Percentiles rank a stretch among this genome's conserved stretches.
Conservation (phyloP, 2,113 vertebrate species). For the Proterorhinus semilunaris region DNA sequence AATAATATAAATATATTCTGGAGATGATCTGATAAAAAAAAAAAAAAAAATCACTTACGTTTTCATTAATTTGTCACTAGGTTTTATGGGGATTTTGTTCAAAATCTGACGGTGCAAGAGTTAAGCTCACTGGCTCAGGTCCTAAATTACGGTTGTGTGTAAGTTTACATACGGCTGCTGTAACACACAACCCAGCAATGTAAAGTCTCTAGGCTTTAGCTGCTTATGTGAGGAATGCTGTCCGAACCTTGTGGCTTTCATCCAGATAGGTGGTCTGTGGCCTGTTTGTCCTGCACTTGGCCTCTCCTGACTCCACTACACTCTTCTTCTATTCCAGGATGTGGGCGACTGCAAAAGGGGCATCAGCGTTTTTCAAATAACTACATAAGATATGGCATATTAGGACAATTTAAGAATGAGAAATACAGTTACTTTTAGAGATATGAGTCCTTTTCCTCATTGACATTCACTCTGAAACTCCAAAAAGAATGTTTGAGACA, state of each 20-base stretch:
- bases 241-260: conserved; percentile 55
- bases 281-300: conserved; percentile 51
- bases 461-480: too few species aligned
- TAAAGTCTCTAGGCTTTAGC: conserved; percentile 9
- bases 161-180: conserved; percentile 7
- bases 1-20: neutral
- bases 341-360: conserved; percentile 50
- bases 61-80: neutral
- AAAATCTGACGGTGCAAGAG: neutral
- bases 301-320: conserved; percentile 32
- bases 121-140: neutral
- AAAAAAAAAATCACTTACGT: neutral
- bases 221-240: conserved; percentile 25
- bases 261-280: conserved; percentile 66
- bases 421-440: neutral
- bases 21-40: neutral
- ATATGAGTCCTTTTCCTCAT: neutral
- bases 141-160: neutral
- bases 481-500: too few species aligned
- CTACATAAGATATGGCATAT: conserved; percentile 63
- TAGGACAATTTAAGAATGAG: conserved; percentile 45
- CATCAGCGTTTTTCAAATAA: conserved; percentile 51
- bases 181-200: conserved; percentile 2
- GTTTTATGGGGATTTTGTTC: neutral
- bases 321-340: conserved; percentile 61